These are phyloP conservation scores for Antechinus flavipes DNA, from an alignment of 2,113 vertebrate species.

Conservation along the genomic window DNA sequence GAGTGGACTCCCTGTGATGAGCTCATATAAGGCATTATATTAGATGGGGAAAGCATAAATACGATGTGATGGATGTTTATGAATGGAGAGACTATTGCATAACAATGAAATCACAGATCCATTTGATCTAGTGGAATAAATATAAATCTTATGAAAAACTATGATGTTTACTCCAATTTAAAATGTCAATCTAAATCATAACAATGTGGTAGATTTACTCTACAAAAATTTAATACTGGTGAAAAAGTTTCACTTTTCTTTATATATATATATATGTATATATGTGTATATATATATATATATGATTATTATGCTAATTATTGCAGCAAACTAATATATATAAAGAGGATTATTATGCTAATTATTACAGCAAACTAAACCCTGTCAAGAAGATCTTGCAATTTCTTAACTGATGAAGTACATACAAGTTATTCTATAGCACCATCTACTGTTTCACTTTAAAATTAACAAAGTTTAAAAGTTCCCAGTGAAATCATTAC, in stretches of 20 bases:
- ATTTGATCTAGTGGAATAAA: background rate
- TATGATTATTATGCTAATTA: slow-evolving; percentile 16
- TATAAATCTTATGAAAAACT: background rate
- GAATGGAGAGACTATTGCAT: background rate
- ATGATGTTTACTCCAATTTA: background rate
- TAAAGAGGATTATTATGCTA: slow-evolving; percentile 6
- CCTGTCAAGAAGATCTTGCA: background rate
- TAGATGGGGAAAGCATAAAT: background rate
- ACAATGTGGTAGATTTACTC: background rate
- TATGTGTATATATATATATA: slow-evolving; percentile 35
- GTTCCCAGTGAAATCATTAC: background rate
- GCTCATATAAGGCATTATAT: background rate
- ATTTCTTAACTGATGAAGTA: background rate
- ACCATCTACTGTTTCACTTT: slow-evolving; percentile 73
- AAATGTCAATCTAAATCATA: background rate
- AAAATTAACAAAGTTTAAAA: background rate
- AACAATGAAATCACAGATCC: background rate
- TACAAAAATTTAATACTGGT: background rate
- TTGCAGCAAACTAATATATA: slow-evolving; percentile 19
- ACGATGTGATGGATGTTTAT: background rate
- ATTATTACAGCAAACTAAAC: slow-evolving; percentile 18
- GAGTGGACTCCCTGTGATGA: background rate
- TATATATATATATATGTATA: background rate
- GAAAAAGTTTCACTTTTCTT: background rate
- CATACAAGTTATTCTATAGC: slow-evolving; percentile 42